These are phyloP conservation scores for Grantiella picta DNA, from an alignment of 2,113 vertebrate genomes.

Conservation along the genomic window DNA sequence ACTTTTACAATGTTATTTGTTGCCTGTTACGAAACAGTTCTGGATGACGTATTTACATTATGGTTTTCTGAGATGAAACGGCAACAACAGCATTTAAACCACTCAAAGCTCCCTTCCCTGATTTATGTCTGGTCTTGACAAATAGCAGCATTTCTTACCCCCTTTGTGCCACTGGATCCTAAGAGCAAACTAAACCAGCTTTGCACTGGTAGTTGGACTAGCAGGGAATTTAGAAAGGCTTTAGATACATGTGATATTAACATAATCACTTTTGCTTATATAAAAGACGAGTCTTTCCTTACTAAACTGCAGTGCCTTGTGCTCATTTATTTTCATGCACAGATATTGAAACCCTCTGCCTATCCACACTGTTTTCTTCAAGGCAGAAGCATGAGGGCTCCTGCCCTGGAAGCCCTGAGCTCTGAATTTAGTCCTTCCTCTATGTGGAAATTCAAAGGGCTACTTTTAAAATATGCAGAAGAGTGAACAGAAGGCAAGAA, in stretches of 20 bases:
- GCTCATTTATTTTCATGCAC: not conserved
- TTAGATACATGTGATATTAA: not conserved
- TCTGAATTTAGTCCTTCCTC: not conserved
- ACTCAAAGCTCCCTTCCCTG: not conserved
- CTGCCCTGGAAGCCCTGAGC: not conserved
- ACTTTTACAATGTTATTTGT: not conserved
- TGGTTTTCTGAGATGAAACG: not conserved
- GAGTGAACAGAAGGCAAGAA: not conserved
- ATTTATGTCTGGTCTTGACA: not conserved
- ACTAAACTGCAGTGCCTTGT: not conserved
- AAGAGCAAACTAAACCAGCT: not conserved
- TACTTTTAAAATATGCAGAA: not conserved
- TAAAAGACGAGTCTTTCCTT: not conserved
- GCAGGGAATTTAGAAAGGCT: not conserved
- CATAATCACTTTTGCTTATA: not conserved
- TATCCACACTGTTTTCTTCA: not conserved
- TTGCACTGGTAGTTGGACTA: accelerated
- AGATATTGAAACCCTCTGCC: not conserved
- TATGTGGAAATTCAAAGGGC: not conserved
- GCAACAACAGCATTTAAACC: not conserved
- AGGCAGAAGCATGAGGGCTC: not conserved
- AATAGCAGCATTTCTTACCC: not conserved
- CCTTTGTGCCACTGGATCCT: not conserved
- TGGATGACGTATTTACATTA: not conserved
- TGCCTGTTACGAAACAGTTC: not conserved